These are phyloP conservation scores for Anhinga anhinga DNA, from an alignment of 2,113 vertebrate species.

Conservation along the genomic window DNA sequence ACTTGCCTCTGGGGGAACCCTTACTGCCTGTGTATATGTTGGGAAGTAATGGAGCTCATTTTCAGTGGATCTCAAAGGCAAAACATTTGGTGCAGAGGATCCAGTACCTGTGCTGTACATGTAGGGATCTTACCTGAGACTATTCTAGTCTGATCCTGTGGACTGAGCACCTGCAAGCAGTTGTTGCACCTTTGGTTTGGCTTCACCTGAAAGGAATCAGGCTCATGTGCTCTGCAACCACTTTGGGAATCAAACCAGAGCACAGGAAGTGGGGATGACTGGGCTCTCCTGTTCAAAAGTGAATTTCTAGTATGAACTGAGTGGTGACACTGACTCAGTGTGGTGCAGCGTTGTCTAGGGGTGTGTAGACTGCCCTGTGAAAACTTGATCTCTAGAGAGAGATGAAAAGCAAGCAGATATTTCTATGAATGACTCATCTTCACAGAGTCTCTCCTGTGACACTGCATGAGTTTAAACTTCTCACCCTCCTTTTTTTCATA, in stretches of 20 bases:
- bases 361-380: not conserved
- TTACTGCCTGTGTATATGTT: not conserved
- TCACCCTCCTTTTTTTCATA: not conserved
- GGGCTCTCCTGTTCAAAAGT: not conserved
- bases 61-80: not conserved
- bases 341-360: not conserved
- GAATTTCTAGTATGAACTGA: not conserved
- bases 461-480: not conserved
- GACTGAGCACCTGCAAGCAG: not conserved
- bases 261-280: not conserved
- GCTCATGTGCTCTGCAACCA: not conserved
- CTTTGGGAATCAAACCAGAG: not conserved
- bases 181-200: not conserved
- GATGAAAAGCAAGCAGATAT: not conserved
- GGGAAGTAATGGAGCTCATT: not conserved
- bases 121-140: not conserved
- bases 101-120: fast-evolving
- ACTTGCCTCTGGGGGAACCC: not conserved
- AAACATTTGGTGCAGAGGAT: not conserved
- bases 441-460: not conserved
- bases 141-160: not conserved
- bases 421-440: not conserved
- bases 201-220: not conserved
- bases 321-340: not conserved
- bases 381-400: not conserved